These are phyloP conservation scores for Darevskia nairensis DNA, from an alignment of 2,797 vertebrate genomes.

Conservation along the genomic window DNA sequence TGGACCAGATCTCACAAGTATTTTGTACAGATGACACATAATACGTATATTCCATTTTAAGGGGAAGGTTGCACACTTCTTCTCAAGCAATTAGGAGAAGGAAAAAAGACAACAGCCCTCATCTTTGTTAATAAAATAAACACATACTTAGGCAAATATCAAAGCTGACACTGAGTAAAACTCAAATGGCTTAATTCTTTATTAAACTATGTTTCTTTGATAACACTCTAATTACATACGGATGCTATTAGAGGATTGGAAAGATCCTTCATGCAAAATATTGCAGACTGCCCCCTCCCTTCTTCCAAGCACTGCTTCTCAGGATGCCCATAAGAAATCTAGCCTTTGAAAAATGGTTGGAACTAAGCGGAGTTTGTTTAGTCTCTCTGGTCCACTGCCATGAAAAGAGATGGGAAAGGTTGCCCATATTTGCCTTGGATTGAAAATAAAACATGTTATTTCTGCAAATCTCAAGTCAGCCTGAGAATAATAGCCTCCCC, in stretches of 20 bases:
- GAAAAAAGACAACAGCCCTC: slow-evolving; percentile 43
- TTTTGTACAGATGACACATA: slow-evolving; percentile 71
- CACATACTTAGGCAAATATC: slow-evolving; percentile 46
- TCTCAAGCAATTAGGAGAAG: slow-evolving; percentile 37
- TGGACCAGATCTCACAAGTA: slow-evolving; percentile 60
- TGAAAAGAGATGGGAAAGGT: not conserved
- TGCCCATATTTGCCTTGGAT: not conserved
- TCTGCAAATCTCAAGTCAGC: not conserved
- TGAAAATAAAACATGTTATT: not conserved
- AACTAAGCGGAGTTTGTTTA: not conserved
- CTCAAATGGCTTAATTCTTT: not conserved
- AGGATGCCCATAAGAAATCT: not conserved
- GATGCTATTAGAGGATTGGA: not conserved
- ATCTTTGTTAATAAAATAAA: slow-evolving; percentile 31
- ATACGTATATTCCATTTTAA: slow-evolving; percentile 51
- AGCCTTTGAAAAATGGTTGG: not conserved
- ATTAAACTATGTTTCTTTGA: not conserved
- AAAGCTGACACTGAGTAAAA: slow-evolving; percentile 30
- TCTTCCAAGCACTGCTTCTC: not conserved
- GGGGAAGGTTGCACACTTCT: slow-evolving; percentile 39
- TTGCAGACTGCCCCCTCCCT: not conserved
- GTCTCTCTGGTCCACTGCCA: not conserved
- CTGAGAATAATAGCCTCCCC: too few species aligned
- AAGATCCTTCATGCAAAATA: slow-evolving; percentile 1
- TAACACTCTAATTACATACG: not conserved